phyloP scores from a whole-genome alignment of 2,113 vertebrate genomes.

The Taxidea taxus region DNA sequence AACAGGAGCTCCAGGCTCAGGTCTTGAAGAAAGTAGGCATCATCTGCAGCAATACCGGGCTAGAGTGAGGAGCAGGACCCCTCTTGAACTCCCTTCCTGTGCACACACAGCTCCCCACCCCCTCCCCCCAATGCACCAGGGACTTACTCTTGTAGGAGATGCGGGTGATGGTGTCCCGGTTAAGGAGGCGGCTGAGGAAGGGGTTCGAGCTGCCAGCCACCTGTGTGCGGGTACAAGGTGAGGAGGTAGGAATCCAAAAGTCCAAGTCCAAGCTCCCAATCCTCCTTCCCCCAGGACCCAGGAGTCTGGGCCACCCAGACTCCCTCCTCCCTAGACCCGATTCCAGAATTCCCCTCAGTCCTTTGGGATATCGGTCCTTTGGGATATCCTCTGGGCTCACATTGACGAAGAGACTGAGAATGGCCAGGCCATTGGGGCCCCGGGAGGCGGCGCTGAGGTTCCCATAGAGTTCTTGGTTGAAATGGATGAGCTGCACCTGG shows the following conservation, averaged over 20 bases:
- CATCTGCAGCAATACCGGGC: slow-evolving; percentile 64
- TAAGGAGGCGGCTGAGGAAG: slow-evolving; percentile 82
- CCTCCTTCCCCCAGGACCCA: not conserved
- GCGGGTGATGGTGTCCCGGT: slow-evolving; percentile 80
- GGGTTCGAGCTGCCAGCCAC: slow-evolving; percentile 71
- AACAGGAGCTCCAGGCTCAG: slow-evolving; percentile 80
- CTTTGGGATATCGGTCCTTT: not conserved
- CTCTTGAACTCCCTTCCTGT: not conserved
- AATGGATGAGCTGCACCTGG: slow-evolving; percentile 83
- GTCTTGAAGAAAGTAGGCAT: slow-evolving; percentile 80
- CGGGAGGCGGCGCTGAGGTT: slow-evolving; percentile 80
- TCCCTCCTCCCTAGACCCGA: not conserved
- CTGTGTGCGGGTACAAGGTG: not conserved
- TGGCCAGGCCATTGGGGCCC: slow-evolving; percentile 81
- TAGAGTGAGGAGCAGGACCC: not conserved
- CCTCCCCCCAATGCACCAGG: too few species aligned
- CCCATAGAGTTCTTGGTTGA: slow-evolving; percentile 82
- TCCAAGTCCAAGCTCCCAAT: not conserved
- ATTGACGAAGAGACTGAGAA: slow-evolving; percentile 82
- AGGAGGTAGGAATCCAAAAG: not conserved
- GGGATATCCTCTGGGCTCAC: slow-evolving; percentile 63
- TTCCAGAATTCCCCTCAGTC: not conserved
- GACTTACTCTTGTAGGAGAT: slow-evolving; percentile 76
- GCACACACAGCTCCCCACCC: not conserved
- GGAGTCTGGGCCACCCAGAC: not conserved